phyloP scores from a whole-genome alignment of 2,797 vertebrate species.

The Dendrocincla tyrannina region DNA sequence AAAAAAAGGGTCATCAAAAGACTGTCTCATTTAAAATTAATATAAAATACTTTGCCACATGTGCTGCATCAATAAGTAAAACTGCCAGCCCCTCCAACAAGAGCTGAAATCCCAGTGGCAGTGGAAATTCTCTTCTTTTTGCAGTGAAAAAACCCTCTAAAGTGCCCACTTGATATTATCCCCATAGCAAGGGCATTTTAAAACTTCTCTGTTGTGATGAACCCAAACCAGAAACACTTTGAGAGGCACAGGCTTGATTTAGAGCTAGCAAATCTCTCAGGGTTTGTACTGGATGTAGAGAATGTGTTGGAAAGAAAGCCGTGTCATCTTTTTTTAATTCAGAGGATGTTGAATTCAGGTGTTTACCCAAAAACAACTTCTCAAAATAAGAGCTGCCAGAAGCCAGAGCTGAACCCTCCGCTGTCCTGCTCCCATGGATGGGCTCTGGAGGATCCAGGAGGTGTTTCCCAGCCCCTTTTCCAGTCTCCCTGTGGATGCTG shows the following conservation, averaged over 20 bases:
- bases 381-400: background rate
- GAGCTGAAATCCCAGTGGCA: no score
- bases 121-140: background rate
- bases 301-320: background rate
- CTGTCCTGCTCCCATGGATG: background rate
- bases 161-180: background rate
- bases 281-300: background rate
- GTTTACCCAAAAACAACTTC: background rate
- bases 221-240: background rate
- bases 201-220: background rate
- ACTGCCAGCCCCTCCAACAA: fast-evolving
- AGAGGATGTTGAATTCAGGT: background rate
- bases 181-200: background rate
- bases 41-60: fast-evolving
- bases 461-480: background rate
- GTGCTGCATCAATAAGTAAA: background rate
- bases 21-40: background rate
- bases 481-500: background rate
- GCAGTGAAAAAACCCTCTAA: fast-evolving
- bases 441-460: background rate
- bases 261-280: background rate
- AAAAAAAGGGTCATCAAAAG: background rate
- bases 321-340: background rate
- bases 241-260: background rate
- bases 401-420: background rate